Percentiles rank a stretch among this genome's conserved stretches.
Evolutionary conservation across 2,888 invertebrate genomes (phyloP).

Genomic region (Cylloceria caligata): DNA sequence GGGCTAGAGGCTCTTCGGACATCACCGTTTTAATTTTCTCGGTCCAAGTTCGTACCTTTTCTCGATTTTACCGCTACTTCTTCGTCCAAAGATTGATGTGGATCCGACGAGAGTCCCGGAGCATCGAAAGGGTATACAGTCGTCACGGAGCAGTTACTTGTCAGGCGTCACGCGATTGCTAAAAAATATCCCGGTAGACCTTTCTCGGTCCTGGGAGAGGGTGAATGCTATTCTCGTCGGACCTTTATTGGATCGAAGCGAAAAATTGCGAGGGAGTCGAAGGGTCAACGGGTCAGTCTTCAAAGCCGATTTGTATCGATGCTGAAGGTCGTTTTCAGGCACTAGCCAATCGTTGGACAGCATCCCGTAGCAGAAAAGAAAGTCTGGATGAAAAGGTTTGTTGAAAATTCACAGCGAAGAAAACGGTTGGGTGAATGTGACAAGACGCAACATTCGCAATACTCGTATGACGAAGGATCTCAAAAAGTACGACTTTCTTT

Average conservation of each 20-base stretch:
- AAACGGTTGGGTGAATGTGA: slow-evolving; percentile 12
- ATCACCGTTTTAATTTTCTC: neutral
- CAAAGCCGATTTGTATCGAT: slow-evolving; percentile 49
- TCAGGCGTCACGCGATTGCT: slow-evolving; percentile 57
- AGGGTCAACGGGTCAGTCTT: slow-evolving; percentile 50
- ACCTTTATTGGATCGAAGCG: slow-evolving; percentile 19
- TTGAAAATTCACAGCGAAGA: slow-evolving; percentile 8
- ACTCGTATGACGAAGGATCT: slow-evolving; percentile 7
- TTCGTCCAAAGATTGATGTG: slow-evolving; percentile 47
- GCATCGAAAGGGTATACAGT: slow-evolving; percentile 51
- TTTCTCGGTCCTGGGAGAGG: slow-evolving; percentile 28
- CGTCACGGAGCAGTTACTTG: slow-evolving; percentile 57
- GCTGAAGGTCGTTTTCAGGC: slow-evolving; percentile 1
- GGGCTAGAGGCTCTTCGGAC: neutral
- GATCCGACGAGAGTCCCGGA: slow-evolving; percentile 49
- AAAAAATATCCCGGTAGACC: slow-evolving; percentile 50
- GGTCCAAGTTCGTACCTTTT: slow-evolving; percentile 14
- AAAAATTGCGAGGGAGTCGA: slow-evolving; percentile 43
- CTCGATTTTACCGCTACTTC: slow-evolving; percentile 40
- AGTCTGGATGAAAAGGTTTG: slow-evolving; percentile 26
- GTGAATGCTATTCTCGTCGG: slow-evolving; percentile 29
- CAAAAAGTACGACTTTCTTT: neutral
- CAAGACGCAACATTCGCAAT: slow-evolving; percentile 9
- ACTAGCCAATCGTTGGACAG: neutral
- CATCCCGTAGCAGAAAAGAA: slow-evolving; percentile 13